Percentiles rank a stretch among this genome's conserved stretches.
These are phyloP conservation scores for Telenomus remus DNA, from an alignment of 1,140 invertebrate species.

Conservation along the genomic window DNA sequence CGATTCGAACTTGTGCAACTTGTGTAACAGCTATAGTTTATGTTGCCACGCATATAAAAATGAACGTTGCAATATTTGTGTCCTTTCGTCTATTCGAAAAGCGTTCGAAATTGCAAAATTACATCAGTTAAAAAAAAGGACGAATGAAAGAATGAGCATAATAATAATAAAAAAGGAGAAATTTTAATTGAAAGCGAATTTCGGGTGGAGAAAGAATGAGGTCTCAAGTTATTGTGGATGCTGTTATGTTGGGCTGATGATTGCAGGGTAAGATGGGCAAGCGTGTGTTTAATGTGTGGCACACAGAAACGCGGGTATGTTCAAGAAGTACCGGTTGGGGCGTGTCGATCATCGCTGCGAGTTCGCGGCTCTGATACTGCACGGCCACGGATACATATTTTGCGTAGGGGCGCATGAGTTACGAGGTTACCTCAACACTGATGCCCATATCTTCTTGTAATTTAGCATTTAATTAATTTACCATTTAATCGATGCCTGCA, in stretches of 20 bases:
- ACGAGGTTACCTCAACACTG: constrained; percentile 28
- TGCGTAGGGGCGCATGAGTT: constrained; percentile 41
- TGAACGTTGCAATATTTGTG: constrained; percentile 34
- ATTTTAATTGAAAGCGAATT: too few species aligned
- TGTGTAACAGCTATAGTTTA: constrained; percentile 24
- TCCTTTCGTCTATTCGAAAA: too few species aligned
- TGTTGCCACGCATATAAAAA: constrained; percentile 23
- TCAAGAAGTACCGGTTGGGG: constrained; percentile 59
- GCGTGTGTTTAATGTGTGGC: constrained; percentile 26
- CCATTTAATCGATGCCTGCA: constrained; percentile 48
- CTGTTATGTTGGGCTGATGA: constrained; percentile 27
- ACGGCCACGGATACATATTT: constrained; percentile 42
- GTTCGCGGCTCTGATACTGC: constrained; percentile 35
- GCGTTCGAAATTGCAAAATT: too few species aligned
- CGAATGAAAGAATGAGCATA: background rate
- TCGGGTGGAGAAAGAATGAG: too few species aligned
- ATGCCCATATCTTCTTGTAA: constrained; percentile 24
- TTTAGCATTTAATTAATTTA: constrained; percentile 37
- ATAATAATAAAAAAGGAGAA: background rate
- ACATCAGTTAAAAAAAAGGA: background rate
- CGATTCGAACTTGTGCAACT: constrained; percentile 29
- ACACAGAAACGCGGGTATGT: constrained; percentile 34
- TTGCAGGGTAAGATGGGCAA: constrained; percentile 30
- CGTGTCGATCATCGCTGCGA: constrained; percentile 55
- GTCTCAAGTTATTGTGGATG: constrained; percentile 13